Evolutionary conservation across 2,113 vertebrate species (phyloP), one percentile per base, ranked within the genome.

Genomic region (Pluvialis apricaria): DNA sequence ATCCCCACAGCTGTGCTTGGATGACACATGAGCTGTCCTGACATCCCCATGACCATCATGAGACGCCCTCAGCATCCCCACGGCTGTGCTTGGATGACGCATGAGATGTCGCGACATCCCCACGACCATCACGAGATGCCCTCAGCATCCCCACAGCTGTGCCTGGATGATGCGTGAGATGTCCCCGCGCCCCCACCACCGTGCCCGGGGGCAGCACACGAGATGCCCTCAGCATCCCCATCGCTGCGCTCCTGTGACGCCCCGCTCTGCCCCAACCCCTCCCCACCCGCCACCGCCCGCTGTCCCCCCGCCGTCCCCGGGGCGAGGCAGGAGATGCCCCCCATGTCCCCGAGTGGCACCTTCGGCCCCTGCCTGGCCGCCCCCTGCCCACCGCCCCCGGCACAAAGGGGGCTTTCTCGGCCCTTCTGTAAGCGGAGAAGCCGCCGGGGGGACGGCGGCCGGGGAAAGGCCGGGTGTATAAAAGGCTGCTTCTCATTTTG

Each of bases 361-460:
- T n/a, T 3, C 18, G 28, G n/a, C 19, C 26, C 45, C 61, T n/a
- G 31, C 69, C 78, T 44, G 49, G 4, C 64, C 26, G 7, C 36
- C 57, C 82, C 61, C 75, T 6, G 13, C 54, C 85, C 42, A 5
- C 44, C 60, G 69, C 66, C 58, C 86, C 62, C 12, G 0, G 65
- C 86, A 96, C 92, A 93, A 95, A 96, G 78, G 93, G 82, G 73
- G 57, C 92, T 95, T 83, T 95, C 96, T 96, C 47, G 69, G 82
- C 90, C 36, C n/a, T 86, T 87, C 72, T 87, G 94, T 77, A 91
- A 96, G 93, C 4, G 40, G 92, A 96, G 96, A 95, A 90, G 90
- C 75, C 32, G 54, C 69, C 6, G 86, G 51, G 87, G 91, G n/a
- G n/a, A 86, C 5, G 34, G 77, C 26, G 77, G 68, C 47, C 13